Evolutionary conservation across 2,113 vertebrate species (phyloP).

Genomic region (Catharus minimus): DNA sequence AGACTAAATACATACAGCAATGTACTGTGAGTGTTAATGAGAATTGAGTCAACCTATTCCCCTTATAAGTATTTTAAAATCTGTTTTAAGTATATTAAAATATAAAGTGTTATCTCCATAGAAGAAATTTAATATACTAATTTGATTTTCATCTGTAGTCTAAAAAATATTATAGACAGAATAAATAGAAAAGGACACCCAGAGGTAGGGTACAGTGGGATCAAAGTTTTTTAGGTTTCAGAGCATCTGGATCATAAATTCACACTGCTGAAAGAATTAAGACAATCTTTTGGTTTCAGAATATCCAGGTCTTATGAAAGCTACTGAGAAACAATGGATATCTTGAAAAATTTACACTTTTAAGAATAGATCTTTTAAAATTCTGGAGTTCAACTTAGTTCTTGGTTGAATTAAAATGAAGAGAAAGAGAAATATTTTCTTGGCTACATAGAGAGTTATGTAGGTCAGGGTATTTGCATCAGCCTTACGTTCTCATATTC

Average conservation of each 20-base stretch:
- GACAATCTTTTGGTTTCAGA: neutral
- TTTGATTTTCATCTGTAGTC: conserved; percentile 20
- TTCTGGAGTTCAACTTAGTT: neutral
- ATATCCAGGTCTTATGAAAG: neutral
- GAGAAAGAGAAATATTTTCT: neutral
- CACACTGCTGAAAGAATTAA: neutral
- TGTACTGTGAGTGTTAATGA: neutral
- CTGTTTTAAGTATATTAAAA: conserved; percentile 46
- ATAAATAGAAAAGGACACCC: neutral
- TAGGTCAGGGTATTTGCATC: conserved; percentile 26
- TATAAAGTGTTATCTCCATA: conserved; percentile 1
- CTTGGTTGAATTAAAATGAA: neutral
- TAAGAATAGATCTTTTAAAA: neutral
- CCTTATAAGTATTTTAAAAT: conserved; percentile 33
- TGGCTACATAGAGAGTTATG: neutral
- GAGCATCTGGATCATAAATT: neutral
- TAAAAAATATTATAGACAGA: conserved; percentile 26
- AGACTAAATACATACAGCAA: neutral
- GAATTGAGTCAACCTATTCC: neutral
- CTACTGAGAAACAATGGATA: neutral
- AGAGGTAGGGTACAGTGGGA: neutral
- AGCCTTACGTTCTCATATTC: conserved; percentile 25
- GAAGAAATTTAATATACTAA: conserved; percentile 33
- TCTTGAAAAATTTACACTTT: neutral
- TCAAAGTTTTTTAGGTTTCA: neutral